phyloP scores from a whole-genome alignment of 1,140 invertebrate species.

The Pogonomyrmex californicus region DNA sequence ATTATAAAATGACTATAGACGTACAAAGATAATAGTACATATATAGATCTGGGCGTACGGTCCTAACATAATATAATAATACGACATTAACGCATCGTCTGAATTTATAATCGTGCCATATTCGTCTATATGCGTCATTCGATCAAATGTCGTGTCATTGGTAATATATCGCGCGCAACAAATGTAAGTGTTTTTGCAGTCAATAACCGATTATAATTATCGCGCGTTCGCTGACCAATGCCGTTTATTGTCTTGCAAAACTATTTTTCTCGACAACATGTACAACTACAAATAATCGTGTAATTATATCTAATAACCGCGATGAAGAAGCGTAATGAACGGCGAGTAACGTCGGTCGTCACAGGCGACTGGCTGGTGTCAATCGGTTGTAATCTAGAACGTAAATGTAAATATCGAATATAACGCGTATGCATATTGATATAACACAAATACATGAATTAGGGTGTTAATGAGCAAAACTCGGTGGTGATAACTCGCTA shows the following conservation, averaged over 20 bases:
- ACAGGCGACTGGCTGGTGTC: not conserved
- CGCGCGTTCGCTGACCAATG: constrained; percentile 34
- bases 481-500: constrained; percentile 50
- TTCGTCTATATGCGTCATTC: constrained; percentile 40
- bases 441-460: constrained; percentile 32
- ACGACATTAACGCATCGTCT: constrained; percentile 46
- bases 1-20: not conserved
- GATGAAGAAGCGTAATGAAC: constrained; percentile 18
- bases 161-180: constrained; percentile 6
- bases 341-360: constrained; percentile 5
- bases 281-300: constrained; percentile 29
- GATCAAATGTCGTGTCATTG: constrained; percentile 47
- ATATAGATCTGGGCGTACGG: not conserved
- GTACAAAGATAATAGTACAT: not conserved
- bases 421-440: not conserved
- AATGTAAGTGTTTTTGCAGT: constrained; percentile 70
- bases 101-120: constrained; percentile 60
- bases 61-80: not conserved
- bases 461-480: constrained; percentile 44
- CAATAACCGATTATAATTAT: constrained; percentile 81
- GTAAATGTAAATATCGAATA: constrained; percentile 22
- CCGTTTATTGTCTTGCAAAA: constrained; percentile 33
- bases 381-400: constrained; percentile 39
- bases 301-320: constrained; percentile 17
- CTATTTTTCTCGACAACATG: constrained; percentile 19